These are phyloP conservation scores for Smittia sp. DNA, from an alignment of 2,888 invertebrate species.

Conservation along the genomic window DNA sequence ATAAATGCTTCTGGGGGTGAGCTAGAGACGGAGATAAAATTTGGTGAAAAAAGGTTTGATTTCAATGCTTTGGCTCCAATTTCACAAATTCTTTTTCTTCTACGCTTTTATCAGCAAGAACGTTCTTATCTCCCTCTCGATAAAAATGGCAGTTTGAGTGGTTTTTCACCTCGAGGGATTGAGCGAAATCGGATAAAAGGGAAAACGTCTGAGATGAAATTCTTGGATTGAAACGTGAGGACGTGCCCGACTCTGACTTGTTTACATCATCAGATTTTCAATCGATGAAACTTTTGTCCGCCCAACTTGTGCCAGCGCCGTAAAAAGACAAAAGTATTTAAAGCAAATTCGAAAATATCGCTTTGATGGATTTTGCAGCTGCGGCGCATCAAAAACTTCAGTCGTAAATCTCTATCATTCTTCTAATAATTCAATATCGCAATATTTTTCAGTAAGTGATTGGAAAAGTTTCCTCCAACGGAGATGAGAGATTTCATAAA, in stretches of 20 bases:
- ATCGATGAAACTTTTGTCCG: background rate
- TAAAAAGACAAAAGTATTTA: background rate
- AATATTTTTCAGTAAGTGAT: constrained; percentile 14
- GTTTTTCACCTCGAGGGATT: constrained; percentile 16
- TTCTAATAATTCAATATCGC: constrained; percentile 13
- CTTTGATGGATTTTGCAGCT: constrained; percentile 9
- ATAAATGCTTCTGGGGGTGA: constrained; percentile 5
- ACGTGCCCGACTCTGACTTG: background rate
- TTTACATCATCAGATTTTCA: constrained; percentile 20
- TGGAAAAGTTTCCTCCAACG: constrained; percentile 12
- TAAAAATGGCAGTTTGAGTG: constrained; percentile 19
- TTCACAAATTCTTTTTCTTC: background rate
- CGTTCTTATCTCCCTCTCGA: constrained; percentile 12
- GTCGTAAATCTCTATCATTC: constrained; percentile 14
- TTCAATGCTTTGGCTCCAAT: background rate
- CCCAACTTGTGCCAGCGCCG: too few relatives aligned
- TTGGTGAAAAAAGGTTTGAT: constrained; percentile 4
- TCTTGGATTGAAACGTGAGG: constrained; percentile 3
- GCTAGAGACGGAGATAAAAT: background rate
- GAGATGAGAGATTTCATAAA: constrained; percentile 4
- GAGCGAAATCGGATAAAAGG: constrained; percentile 6
- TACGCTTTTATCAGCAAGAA: constrained; percentile 15
- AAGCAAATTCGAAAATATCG: background rate
- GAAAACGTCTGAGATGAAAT: background rate
- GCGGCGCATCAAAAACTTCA: constrained; percentile 13